A percentile compares a stretch with the other conserved stretches of the same genome.
Conservation (phyloP, 1,140 invertebrate species). For the Chlorops oryzae region DNA sequence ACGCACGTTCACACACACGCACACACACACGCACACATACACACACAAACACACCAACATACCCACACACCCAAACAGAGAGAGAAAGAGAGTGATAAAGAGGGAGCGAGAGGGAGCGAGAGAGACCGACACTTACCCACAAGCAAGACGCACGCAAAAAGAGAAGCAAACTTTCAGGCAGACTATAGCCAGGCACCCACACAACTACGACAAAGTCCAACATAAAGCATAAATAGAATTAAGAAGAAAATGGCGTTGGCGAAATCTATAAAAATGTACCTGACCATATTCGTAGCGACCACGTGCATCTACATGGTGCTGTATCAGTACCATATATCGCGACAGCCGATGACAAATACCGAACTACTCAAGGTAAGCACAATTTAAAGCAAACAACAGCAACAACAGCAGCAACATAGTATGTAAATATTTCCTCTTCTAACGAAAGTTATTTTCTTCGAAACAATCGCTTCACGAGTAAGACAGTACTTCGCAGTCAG, state of each 20-base stretch:
- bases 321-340: conserved; percentile 45
- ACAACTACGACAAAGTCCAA: background rate
- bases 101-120: too few relatives aligned
- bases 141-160: background rate
- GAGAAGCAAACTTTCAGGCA: background rate
- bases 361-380: conserved; percentile 39
- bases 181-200: too few relatives aligned
- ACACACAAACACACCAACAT: too few relatives aligned
- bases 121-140: background rate
- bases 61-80: conserved; percentile 13
- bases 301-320: conserved; percentile 47
- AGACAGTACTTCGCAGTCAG: too few relatives aligned
- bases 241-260: conserved; percentile 36
- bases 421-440: too few relatives aligned
- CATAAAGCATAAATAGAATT: too few relatives aligned
- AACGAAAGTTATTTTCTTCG: too few relatives aligned
- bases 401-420: too few relatives aligned
- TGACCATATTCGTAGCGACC: conserved; percentile 46
- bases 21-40: conserved; percentile 14
- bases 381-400: too few relatives aligned
- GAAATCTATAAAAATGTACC: conserved; percentile 48
- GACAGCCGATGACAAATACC: conserved; percentile 26
- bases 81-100: too few relatives aligned
- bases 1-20: conserved; percentile 13
- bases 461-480: too few relatives aligned